Conservation (phyloP, 2,888 invertebrate species). For the Drosophila nigritarsus region DNA sequence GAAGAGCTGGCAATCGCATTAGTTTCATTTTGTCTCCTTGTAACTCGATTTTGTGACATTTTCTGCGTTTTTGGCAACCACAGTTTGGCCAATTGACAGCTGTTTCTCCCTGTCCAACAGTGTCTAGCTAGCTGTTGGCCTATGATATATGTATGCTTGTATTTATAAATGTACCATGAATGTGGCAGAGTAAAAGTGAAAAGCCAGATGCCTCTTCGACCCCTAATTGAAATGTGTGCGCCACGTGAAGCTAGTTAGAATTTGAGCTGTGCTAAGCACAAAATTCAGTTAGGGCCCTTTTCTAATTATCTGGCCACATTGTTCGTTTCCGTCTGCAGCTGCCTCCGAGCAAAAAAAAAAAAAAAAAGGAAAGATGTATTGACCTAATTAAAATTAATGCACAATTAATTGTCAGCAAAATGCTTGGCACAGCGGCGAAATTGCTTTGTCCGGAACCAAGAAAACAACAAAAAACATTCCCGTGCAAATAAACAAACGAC, state of each 20-base stretch:
- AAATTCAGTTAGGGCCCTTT: constrained; percentile 31
- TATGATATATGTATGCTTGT: constrained; percentile 16
- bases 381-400: constrained; percentile 70
- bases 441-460: constrained; percentile 13
- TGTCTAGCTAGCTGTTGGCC: constrained; percentile 6
- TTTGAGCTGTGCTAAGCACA: constrained; percentile 51
- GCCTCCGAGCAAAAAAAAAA: constrained; percentile 4
- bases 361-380: constrained; percentile 37
- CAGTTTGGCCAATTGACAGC: constrained; percentile 33
- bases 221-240: constrained; percentile 62
- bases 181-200: constrained; percentile 1
- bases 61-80: constrained; percentile 34
- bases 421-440: constrained; percentile 20
- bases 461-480: constrained; percentile 22
- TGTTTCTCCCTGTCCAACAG: background rate
- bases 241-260: constrained; percentile 19
- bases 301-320: constrained; percentile 50
- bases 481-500: constrained; percentile 49
- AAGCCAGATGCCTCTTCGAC: background rate
- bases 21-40: constrained; percentile 8
- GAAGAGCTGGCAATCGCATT: constrained; percentile 21
- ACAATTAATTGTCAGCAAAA: constrained; percentile 71
- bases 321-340: constrained; percentile 9
- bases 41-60: constrained; percentile 45
- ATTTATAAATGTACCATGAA: background rate